Conservation (phyloP, 2,113 vertebrate genomes). For the Oriolus oriolus region DNA sequence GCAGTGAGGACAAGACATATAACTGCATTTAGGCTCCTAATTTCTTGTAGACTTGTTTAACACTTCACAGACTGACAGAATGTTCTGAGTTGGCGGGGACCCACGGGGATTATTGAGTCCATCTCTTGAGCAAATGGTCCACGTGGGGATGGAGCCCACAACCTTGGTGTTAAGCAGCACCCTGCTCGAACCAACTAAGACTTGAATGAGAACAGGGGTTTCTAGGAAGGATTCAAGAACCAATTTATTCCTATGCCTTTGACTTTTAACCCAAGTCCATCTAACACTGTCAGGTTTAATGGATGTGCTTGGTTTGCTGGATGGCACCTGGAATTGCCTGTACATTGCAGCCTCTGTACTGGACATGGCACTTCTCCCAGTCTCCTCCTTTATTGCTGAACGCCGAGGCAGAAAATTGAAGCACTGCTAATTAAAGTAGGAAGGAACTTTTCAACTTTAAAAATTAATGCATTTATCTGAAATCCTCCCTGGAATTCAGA, state of each 20-base stretch:
- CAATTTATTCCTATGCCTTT: background rate
- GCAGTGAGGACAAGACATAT: background rate
- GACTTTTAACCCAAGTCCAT: background rate
- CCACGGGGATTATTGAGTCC: background rate
- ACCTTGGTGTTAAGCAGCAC: background rate
- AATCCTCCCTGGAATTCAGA: background rate
- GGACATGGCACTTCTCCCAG: background rate
- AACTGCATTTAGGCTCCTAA: background rate
- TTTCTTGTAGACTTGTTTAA: background rate
- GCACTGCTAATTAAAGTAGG: background rate
- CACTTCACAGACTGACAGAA: background rate
- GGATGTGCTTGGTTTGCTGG: background rate
- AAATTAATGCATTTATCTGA: background rate
- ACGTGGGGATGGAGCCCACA: background rate
- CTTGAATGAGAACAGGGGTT: background rate
- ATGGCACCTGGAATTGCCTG: background rate
- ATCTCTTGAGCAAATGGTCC: background rate
- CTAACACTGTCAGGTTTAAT: background rate
- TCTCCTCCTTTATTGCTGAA: background rate
- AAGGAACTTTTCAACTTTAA: background rate
- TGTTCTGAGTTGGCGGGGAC: background rate
- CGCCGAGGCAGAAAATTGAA: background rate
- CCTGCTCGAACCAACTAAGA: background rate
- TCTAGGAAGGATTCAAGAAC: background rate
- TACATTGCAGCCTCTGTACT: background rate